Conservation (phyloP, 2,797 vertebrate species). For the Xerus rutilus region DNA sequence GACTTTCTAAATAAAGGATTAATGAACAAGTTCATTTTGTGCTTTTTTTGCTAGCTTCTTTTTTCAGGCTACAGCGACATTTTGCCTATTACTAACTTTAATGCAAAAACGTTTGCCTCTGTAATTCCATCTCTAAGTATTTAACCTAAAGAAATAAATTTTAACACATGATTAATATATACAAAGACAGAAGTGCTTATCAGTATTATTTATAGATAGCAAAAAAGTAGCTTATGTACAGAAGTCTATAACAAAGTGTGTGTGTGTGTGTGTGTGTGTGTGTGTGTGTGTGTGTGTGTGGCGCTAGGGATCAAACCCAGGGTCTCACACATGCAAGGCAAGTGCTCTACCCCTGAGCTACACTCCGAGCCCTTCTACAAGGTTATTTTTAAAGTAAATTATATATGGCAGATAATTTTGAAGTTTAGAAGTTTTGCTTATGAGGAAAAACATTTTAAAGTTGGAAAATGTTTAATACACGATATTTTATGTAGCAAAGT, state of each 20-base stretch:
- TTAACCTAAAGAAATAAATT: slow-evolving; percentile 20
- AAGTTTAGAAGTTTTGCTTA: background rate
- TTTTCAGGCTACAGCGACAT: background rate
- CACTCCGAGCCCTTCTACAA: no score
- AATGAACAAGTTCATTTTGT: background rate
- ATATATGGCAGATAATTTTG: background rate
- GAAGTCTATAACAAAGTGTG: background rate
- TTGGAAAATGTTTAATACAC: no score
- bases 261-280: no score
- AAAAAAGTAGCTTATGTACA: background rate
- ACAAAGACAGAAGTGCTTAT: background rate
- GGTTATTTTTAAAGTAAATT: slow-evolving; percentile 32
- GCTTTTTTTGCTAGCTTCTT: background rate
- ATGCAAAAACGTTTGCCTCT: background rate
- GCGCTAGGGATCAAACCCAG: no score
- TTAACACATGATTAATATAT: background rate
- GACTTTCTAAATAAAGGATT: slow-evolving; percentile 3
- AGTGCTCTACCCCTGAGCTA: no score
- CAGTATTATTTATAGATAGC: background rate
- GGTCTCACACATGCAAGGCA: no score
- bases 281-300: no score
- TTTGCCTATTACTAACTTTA: background rate
- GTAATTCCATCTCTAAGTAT: background rate
- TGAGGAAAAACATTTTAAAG: background rate
- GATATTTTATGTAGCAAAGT: background rate